phyloP scores from a whole-genome alignment of 2,113 vertebrate species.

The Eulacestoma nigropectus region DNA sequence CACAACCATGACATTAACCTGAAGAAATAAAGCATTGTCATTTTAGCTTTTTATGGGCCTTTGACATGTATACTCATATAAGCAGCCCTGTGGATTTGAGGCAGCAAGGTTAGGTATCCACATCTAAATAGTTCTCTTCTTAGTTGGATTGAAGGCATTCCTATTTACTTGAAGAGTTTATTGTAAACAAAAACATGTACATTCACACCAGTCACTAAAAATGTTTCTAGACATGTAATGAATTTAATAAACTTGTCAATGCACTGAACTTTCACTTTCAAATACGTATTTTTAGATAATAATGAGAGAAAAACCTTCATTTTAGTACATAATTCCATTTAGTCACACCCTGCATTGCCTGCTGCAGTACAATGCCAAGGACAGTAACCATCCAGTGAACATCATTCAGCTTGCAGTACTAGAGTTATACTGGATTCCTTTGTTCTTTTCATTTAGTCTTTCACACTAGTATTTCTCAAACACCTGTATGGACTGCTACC shows the following conservation, averaged over 20 bases:
- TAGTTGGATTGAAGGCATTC: background rate
- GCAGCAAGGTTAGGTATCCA: background rate
- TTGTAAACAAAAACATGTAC: background rate
- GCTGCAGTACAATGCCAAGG: background rate
- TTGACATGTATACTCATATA: background rate
- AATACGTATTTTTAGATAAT: background rate
- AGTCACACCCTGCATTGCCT: background rate
- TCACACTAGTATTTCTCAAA: background rate
- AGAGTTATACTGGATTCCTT: background rate
- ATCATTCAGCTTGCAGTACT: background rate
- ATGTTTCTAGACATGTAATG: background rate
- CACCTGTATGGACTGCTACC: background rate
- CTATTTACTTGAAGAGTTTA: background rate
- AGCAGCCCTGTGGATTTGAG: background rate
- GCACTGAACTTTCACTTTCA: background rate
- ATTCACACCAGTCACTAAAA: background rate
- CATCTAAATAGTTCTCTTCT: background rate
- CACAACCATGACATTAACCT: background rate
- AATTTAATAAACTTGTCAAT: background rate
- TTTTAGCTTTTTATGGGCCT: background rate
- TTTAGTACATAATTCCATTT: background rate
- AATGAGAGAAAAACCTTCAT: background rate
- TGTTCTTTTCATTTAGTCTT: background rate
- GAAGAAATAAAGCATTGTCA: background rate
- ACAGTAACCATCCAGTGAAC: background rate